Evolutionary conservation across 2,113 vertebrate species (phyloP).

Genomic region (Serinus canaria): DNA sequence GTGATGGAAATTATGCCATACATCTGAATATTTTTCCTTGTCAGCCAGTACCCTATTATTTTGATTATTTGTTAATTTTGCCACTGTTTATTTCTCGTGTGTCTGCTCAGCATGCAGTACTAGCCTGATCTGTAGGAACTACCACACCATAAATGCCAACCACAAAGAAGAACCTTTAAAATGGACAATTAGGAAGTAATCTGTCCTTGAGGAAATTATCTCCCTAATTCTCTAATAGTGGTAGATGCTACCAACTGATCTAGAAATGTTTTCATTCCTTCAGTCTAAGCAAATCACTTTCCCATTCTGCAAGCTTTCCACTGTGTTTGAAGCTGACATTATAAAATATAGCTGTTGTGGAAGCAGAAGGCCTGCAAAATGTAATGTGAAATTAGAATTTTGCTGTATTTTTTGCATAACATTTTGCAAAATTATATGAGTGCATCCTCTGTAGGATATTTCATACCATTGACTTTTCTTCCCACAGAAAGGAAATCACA

Average conservation of each 20-base stretch:
- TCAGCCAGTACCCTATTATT: not conserved
- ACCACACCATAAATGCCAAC: not conserved
- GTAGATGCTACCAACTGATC: constrained; percentile 20
- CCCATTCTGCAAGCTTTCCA: not conserved
- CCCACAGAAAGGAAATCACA: not conserved
- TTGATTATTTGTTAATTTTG: constrained; percentile 2
- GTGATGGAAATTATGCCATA: not conserved
- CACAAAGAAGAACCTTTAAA: constrained; percentile 34
- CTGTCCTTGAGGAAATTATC: constrained; percentile 45
- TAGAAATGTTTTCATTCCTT: constrained; percentile 16
- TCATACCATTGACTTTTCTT: not conserved
- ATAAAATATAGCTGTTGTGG: not conserved
- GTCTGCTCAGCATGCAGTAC: not conserved
- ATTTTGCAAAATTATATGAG: not conserved
- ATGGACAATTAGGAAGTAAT: constrained; percentile 38
- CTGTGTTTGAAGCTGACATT: not conserved
- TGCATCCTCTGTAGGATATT: not conserved
- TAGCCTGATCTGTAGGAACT: not conserved
- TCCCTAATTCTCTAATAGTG: constrained; percentile 15
- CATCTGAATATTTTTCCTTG: not conserved
- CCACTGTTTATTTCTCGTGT: not conserved
- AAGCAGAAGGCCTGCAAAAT: not conserved
- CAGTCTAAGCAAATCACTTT: not conserved
- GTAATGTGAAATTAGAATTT: not conserved
- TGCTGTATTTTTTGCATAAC: not conserved